Base-by-base conservation (phyloP, 2,797 vertebrate genomes). In the Aeoliscus strigatus region DNA sequence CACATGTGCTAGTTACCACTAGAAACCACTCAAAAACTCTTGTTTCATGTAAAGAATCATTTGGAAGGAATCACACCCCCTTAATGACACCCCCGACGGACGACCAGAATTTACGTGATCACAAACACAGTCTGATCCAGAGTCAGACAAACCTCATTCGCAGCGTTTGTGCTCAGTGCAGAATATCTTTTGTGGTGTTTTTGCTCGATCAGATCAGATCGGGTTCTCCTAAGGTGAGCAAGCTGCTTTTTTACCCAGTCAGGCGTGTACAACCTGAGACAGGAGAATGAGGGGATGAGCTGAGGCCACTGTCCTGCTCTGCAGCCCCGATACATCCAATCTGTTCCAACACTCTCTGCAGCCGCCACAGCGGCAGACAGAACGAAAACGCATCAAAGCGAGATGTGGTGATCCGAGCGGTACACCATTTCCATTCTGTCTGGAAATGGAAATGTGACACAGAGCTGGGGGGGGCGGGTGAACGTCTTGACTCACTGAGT, bases 401-500 rank as follows among this genome's bases (percentile, higher is more conserved):
- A 69, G 70, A 78, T 67, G 61, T 59, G 57, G 56, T 63, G 73
- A 75, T 66, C 53, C 63, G 52, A 39, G 70, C 75, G 61, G 73
- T 26, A 44, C 72, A 40, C 60, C 72, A 42, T 65, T 64, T 72
- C 69, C 53, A 73, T 58, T 72, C 59, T 70, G 60, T 65, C 68
- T 72, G 62, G 53, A 69, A 75, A 80, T 80, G 73, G 70, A 73
- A 81, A 79, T 74, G 58, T 57, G 56, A 70, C 60, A 59, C 8
- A 2, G 9, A 16, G 10, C 6, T 13, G 13, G 6, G 30, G 1
- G 30, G 37, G 28, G 30, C 29, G 10, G 36, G 12, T 34, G 49
- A 63, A 58, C 64, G 38, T 47, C 44, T 51, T 49, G 70, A 68
- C 44, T 69, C 4, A 12, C 46, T 14, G 16, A 3, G 35, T 34